Conservation (phyloP, 2,113 vertebrate species). For the Podarcis cretensis region DNA sequence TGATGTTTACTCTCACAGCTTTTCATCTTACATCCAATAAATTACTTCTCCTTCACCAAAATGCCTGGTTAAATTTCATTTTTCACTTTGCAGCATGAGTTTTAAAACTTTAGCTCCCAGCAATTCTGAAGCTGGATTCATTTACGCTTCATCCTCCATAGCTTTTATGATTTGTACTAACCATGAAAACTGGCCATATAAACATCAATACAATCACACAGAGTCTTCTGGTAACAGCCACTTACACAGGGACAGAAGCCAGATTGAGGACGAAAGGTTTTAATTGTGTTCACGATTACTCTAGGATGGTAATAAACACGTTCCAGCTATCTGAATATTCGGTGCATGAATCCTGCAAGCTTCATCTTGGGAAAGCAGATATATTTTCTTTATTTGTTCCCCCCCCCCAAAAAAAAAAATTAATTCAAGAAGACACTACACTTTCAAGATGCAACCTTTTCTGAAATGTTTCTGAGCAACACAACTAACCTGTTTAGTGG, state of each 20-base stretch:
- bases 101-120: slow-evolving; percentile 72
- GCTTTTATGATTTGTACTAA: slow-evolving; percentile 67
- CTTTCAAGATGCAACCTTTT: too few species aligned
- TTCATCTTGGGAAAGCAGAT: not conserved
- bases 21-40: slow-evolving; percentile 71
- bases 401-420: too few species aligned
- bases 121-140: slow-evolving; percentile 64
- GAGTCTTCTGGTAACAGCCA: not conserved
- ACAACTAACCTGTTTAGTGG: not conserved
- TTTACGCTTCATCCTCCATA: slow-evolving; percentile 45
- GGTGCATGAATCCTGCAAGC: not conserved
- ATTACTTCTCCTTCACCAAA: slow-evolving; percentile 77
- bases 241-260: slow-evolving; percentile 13
- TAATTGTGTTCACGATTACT: slow-evolving; percentile 51
- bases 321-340: not conserved
- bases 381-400: not conserved
- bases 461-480: not conserved
- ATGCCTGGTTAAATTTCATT: slow-evolving; percentile 77
- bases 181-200: slow-evolving; percentile 32
- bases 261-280: slow-evolving; percentile 35
- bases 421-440: not conserved
- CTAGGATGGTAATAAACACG: not conserved
- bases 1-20: slow-evolving; percentile 72
- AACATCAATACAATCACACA: slow-evolving; percentile 25
- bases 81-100: slow-evolving; percentile 72